Evolutionary conservation across 2,797 vertebrate species (phyloP).

Genomic region (Poecile montanus): DNA sequence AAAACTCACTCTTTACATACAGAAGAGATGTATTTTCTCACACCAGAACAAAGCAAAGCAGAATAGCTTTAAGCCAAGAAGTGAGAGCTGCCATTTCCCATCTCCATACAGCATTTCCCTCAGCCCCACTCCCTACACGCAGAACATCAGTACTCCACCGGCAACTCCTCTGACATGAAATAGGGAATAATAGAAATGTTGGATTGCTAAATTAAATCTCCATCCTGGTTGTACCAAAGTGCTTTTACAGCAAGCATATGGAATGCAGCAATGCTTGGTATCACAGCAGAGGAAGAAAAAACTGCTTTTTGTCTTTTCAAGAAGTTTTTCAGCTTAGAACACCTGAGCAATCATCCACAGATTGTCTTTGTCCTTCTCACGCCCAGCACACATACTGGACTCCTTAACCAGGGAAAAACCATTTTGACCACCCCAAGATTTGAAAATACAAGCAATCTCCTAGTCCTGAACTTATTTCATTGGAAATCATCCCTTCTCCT

Average conservation of each 20-base stretch:
- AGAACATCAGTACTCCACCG: not conserved
- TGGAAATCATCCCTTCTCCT: not conserved
- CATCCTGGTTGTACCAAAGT: not conserved
- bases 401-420: not conserved
- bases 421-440: not conserved
- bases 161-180: not conserved
- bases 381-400: not conserved
- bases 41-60: not conserved
- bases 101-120: not conserved
- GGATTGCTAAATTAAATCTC: not conserved
- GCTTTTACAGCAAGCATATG: not conserved
- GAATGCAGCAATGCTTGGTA: not conserved
- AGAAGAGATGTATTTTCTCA: not conserved
- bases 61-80: not conserved
- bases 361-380: not conserved
- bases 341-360: not conserved
- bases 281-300: not conserved
- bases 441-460: not conserved
- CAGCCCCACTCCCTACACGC: not conserved
- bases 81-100: not conserved
- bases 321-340: not conserved
- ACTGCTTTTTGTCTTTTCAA: not conserved
- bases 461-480: not conserved
- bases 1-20: not conserved
- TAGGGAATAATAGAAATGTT: not conserved